These are phyloP conservation scores for Gadus macrocephalus DNA, from an alignment of 2,113 vertebrate genomes.

Conservation along the genomic window DNA sequence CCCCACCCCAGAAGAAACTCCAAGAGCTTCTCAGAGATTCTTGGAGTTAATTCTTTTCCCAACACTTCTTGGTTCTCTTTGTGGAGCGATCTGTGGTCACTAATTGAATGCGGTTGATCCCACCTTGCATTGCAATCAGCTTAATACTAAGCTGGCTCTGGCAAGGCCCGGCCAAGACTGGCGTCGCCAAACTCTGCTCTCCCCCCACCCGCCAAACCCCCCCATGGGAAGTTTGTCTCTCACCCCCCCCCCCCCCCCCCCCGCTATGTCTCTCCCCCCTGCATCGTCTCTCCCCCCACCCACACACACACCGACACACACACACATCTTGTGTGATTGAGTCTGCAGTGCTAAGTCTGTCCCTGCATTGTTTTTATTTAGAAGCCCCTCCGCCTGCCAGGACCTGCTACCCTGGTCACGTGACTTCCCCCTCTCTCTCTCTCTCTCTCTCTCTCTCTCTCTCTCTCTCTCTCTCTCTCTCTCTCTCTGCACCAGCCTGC, in stretches of 20 bases:
- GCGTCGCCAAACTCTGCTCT: slow-evolving; percentile 22
- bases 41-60: slow-evolving; percentile 38
- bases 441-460: slow-evolving; percentile 11
- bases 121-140: slow-evolving; percentile 61
- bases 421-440: neutral
- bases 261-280: too few species aligned
- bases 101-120: slow-evolving; percentile 68
- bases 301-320: too few species aligned
- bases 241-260: neutral
- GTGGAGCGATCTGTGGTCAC: slow-evolving; percentile 63
- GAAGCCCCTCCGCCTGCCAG: too few species aligned
- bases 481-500: neutral
- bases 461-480: slow-evolving; percentile 4
- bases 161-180: slow-evolving; percentile 54
- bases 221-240: neutral
- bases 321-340: too few species aligned
- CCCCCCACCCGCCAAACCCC: slow-evolving; percentile 12
- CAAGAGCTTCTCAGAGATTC: slow-evolving; percentile 18
- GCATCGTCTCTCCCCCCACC: too few species aligned
- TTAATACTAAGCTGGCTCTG: slow-evolving; percentile 67
- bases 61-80: slow-evolving; percentile 59
- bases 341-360: too few species aligned
- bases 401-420: too few species aligned
- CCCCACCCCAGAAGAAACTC: neutral
- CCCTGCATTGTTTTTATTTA: too few species aligned